Base-by-base conservation (phyloP, 1,140 invertebrate genomes). In the Linepithema humile region DNA sequence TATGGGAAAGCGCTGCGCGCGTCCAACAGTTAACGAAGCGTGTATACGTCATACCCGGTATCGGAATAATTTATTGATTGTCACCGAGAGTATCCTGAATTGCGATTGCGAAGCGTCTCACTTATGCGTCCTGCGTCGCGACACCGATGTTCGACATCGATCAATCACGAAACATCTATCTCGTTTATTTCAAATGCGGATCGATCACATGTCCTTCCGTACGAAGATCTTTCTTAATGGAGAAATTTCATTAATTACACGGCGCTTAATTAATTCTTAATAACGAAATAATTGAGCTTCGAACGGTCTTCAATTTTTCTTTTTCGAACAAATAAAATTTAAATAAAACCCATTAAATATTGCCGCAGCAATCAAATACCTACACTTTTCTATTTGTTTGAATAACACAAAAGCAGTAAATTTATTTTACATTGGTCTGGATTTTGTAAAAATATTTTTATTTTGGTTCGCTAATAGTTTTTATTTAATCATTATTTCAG, bases 1-100 rank as follows among this genome's bases (percentile, higher is more conserved):
- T 57, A 48, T 69, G 64, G 48, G 64, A 80, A 80, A 80, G 75
- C 40, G 75, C 75, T 73, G 40, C 69, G 62, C 80, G 60, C 50
- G 7, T 65, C 77, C 67, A 48, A 48, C 50, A 55, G 53, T 60
- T 77, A 65, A 78, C 82, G 60, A 55, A 53, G 74, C 60, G 32
- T 40, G 57, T 59, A 72, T 83, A 83, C 82, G 38, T 64, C 48
- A 59, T 60, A 43, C 70, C 35, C 5, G 72, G 10, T 9, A 40
- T 59, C 53, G 23, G 12, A 48, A 80, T 80, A 80, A 80, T 80
- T 80, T 80, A 80, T 80, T 57, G 64, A 80, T 80, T 69, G 75
- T 80, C 64, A 17, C 48, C 23, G 48, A 69, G 50, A 40, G 64
- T 70, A 70, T 40, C 35, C 23, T 20, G 75, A 80, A 80, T 57